Evolutionary conservation across 1,140 invertebrate genomes (phyloP).

Genomic region (Drosophila serrata): DNA sequence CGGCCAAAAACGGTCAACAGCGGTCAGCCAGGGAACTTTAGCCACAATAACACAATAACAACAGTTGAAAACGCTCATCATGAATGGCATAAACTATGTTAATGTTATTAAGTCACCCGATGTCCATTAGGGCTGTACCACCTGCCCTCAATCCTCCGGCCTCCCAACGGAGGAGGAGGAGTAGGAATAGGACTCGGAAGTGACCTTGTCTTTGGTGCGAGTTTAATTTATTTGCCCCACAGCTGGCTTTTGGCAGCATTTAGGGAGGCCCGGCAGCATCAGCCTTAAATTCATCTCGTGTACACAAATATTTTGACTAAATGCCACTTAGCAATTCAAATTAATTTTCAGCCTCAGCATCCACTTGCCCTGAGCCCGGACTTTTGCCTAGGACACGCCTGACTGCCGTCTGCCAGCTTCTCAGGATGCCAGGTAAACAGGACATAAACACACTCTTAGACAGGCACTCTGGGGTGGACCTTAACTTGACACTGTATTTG

Average conservation of each 20-base stretch:
- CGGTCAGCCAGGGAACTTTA: slow-evolving; percentile 18
- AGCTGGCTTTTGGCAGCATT: background rate
- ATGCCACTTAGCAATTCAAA: slow-evolving; percentile 72
- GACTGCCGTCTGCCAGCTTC: slow-evolving; percentile 37
- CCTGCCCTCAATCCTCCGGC: background rate
- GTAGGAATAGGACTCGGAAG: background rate
- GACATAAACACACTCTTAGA: slow-evolving; percentile 8
- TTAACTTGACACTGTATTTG: background rate
- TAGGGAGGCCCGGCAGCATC: slow-evolving; percentile 7
- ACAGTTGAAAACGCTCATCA: slow-evolving; percentile 39
- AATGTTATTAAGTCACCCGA: slow-evolving; percentile 49
- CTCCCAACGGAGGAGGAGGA: too few relatives aligned
- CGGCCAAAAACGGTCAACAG: slow-evolving; percentile 49
- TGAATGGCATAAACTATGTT: slow-evolving; percentile 56
- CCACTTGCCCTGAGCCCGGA: slow-evolving; percentile 20
- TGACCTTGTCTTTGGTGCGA: slow-evolving; percentile 34
- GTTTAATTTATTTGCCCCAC: slow-evolving; percentile 31
- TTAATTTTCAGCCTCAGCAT: slow-evolving; percentile 46
- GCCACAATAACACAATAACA: slow-evolving; percentile 36
- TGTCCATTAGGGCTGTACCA: slow-evolving; percentile 5
- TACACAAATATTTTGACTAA: slow-evolving; percentile 65
- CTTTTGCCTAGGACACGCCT: slow-evolving; percentile 44
- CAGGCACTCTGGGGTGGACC: slow-evolving; percentile 16
- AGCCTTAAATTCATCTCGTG: slow-evolving; percentile 35
- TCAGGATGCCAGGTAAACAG: slow-evolving; percentile 58